phyloP scores from a whole-genome alignment of 37 sponge, comb jelly and placozoan species.

The Aplysina aerophoba region DNA sequence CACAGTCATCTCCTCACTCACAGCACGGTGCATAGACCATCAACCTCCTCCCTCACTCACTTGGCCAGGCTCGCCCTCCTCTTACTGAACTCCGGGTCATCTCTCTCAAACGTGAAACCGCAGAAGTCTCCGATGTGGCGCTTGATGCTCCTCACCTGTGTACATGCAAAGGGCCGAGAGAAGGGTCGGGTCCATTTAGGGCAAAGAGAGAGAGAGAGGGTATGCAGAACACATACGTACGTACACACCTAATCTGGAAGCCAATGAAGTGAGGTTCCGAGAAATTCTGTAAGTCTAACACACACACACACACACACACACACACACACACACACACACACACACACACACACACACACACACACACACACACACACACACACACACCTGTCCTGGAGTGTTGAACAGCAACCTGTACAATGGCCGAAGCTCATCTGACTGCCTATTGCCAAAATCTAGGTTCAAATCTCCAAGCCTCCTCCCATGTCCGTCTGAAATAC shows the following conservation, averaged over 20 bases:
- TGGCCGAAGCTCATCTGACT: constrained; percentile 35
- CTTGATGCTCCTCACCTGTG: constrained; percentile 11
- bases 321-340: neutral
- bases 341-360: neutral
- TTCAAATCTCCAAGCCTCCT: constrained; percentile 34
- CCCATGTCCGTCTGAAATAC: constrained; percentile 39
- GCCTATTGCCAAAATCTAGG: neutral
- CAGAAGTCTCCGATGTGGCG: constrained; percentile 39
- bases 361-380: neutral
- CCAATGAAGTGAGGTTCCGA: too few species aligned
- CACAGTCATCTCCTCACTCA: too few species aligned
- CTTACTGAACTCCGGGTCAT: constrained; percentile 6
- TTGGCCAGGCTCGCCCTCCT: constrained; percentile 41
- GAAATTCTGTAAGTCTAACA: too few species aligned
- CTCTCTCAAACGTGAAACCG: constrained; percentile 47
- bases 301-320: too few species aligned
- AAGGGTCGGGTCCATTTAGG: too few species aligned
- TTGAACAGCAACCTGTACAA: constrained; percentile 52
- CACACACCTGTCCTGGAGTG: constrained; percentile 43
- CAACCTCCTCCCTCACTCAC: constrained; percentile 8
- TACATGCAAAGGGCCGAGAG: too few species aligned
- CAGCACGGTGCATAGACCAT: too few species aligned
- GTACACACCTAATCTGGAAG: too few species aligned
- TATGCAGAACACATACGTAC: too few species aligned
- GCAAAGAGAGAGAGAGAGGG: too few species aligned